Percentiles rank a stretch among this genome's conserved stretches.
Evolutionary conservation across 2,797 vertebrate genomes (phyloP).

Genomic region (Pteropus rufus): DNA sequence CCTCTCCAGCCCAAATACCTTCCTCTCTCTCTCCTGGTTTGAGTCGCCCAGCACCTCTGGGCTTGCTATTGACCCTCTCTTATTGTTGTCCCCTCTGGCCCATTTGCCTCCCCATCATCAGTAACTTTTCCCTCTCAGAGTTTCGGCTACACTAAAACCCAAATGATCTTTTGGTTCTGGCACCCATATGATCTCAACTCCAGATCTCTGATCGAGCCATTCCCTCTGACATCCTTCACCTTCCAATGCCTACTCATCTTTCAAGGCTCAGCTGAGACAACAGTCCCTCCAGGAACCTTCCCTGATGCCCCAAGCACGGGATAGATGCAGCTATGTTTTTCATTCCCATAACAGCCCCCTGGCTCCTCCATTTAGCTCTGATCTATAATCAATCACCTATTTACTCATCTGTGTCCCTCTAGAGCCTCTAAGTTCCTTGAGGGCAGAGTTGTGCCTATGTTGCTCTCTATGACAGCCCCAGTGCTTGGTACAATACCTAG

Average conservation of each 20-base stretch:
- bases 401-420: not conserved
- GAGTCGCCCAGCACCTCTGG: not conserved
- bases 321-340: not conserved
- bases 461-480: not conserved
- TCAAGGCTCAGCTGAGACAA: not conserved
- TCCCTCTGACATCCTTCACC: not conserved
- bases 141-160: not conserved
- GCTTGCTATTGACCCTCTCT: not conserved
- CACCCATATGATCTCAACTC: not conserved
- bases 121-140: not conserved
- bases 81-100: not conserved
- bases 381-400: not conserved
- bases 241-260: not conserved
- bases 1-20: not conserved
- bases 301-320: not conserved
- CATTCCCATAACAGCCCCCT: not conserved
- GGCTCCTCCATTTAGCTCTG: not conserved
- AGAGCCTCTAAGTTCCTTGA: not conserved
- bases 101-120: not conserved
- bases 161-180: not conserved
- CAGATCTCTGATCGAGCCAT: not conserved
- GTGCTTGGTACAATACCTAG: not conserved
- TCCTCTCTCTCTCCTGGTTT: not conserved
- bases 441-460: not conserved
- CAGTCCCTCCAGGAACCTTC: not conserved